Evolutionary conservation across 2,113 vertebrate species (phyloP), one percentile per base, ranked within the genome.

Genomic region (Pseudopipra pipra): DNA sequence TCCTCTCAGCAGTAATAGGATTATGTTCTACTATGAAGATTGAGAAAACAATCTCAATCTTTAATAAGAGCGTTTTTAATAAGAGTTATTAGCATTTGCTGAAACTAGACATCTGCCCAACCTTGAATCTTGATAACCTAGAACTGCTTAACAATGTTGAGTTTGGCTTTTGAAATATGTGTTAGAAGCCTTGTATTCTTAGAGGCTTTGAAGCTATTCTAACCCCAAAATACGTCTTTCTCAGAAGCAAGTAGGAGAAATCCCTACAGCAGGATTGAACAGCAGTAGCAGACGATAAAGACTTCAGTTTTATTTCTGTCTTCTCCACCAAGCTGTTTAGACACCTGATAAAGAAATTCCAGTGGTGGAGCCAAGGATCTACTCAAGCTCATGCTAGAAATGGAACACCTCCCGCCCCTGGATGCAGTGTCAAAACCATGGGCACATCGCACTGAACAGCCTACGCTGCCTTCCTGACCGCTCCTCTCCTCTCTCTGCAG

Each of bases 401-500:
- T 1, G 8, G 74, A 85, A 66, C 8, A 66, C 5, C 18, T 75
- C 11, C 44, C 79, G 15, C 15, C n/a, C 16, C 47, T 51, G 55
- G 33, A 18, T 39, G 30, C 33, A 39, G 54, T 22, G 33, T 37
- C 31, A 49, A 94, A 92, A 24, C n/a, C 31, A 62, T 1, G 3
- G 31, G 25, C 37, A 54, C 31, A 41, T 12, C 0, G 0, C 1
- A 0, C 55, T 54, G 3, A 15, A 9, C 0, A 0, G 31, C 24
- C 33, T 13, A 65, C 2, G 0, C 47, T 33, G 19, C 30, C 7
- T 46, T 88, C 49, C 71, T 39, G 6, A 65, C 22, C 0, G 1
- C 25, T 52, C 9, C 66, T 67, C 12, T 21, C 7, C 25, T 18
- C 20, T 72, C 2, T 6, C 71, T 70, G 63, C 55, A 39, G 35